A percentile compares a stretch with the other conserved stretches of the same genome.
Evolutionary conservation across 2,888 invertebrate genomes (phyloP).

Genomic region (Archips crataeganus): DNA sequence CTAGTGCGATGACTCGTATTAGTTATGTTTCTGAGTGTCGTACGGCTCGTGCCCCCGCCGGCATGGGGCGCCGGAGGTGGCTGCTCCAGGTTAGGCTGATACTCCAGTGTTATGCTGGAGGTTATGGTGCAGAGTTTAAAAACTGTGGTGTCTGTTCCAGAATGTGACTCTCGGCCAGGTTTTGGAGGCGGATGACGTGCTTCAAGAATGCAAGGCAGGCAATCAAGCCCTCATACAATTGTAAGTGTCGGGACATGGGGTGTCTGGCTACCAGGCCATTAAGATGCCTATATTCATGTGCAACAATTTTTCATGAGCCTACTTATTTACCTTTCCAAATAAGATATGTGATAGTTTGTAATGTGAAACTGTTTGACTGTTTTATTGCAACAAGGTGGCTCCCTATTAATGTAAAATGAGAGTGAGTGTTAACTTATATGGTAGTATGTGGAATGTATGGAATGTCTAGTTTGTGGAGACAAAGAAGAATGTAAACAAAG

Average conservation of each 20-base stretch:
- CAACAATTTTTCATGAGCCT: neutral
- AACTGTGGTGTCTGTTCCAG: constrained; percentile 84
- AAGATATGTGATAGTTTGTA: neutral
- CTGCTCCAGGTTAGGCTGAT: neutral
- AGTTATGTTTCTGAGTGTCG: constrained; percentile 51
- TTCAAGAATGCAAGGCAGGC: constrained; percentile 97
- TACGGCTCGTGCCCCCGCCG: constrained; percentile 43
- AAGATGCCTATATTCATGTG: neutral
- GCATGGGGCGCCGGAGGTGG: neutral
- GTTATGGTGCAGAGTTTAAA: constrained; percentile 35
- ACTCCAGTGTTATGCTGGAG: constrained; percentile 28
- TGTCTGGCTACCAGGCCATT: neutral
- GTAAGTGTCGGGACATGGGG: constrained; percentile 87
- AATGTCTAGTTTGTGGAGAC: constrained; percentile 26
- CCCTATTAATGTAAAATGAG: too few relatives aligned
- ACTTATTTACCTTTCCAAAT: neutral
- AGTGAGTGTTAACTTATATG: neutral
- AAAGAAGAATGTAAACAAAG: constrained; percentile 38
- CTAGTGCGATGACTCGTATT: constrained; percentile 55
- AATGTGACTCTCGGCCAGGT: constrained; percentile 95
- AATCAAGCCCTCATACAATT: constrained; percentile 96
- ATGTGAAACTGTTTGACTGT: neutral
- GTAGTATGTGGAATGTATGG: constrained; percentile 10
- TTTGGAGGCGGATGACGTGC: constrained; percentile 97
- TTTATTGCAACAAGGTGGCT: neutral